Evolutionary conservation across 2,113 vertebrate species (phyloP).

Genomic region (Coptodon bakossiorum): DNA sequence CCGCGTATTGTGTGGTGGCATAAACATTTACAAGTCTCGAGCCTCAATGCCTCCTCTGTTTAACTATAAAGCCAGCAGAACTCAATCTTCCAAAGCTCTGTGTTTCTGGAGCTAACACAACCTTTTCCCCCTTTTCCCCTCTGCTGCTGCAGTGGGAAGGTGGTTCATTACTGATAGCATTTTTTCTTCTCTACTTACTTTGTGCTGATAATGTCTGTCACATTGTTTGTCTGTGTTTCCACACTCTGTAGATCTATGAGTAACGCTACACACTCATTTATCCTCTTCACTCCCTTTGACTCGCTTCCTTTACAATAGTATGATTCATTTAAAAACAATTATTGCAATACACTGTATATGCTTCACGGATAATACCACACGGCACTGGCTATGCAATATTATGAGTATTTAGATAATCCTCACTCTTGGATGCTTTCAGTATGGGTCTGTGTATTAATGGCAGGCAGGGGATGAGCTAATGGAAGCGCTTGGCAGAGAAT

Average conservation of each 20-base stretch:
- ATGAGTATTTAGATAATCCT: constrained; percentile 8
- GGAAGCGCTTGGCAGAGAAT: constrained; percentile 13
- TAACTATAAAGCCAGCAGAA: not conserved
- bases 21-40: constrained; percentile 33
- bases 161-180: not conserved
- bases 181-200: not conserved
- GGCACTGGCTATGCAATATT: not conserved
- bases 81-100: not conserved
- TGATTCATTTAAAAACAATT: not conserved
- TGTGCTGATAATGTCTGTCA: not conserved
- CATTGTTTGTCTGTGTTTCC: not conserved
- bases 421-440: not conserved
- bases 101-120: not conserved
- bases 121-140: not conserved
- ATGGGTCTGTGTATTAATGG: constrained; percentile 2
- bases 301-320: not conserved
- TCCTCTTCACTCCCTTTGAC: not conserved
- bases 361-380: not conserved
- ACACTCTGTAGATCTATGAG: not conserved
- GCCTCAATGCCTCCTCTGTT: constrained; percentile 26
- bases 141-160: not conserved
- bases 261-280: not conserved
- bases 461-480: constrained; percentile 12
- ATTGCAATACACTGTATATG: not conserved
- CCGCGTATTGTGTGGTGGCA: constrained; percentile 6